Conservation (phyloP, 2,113 vertebrate species). For the Oceanodroma tethys region DNA sequence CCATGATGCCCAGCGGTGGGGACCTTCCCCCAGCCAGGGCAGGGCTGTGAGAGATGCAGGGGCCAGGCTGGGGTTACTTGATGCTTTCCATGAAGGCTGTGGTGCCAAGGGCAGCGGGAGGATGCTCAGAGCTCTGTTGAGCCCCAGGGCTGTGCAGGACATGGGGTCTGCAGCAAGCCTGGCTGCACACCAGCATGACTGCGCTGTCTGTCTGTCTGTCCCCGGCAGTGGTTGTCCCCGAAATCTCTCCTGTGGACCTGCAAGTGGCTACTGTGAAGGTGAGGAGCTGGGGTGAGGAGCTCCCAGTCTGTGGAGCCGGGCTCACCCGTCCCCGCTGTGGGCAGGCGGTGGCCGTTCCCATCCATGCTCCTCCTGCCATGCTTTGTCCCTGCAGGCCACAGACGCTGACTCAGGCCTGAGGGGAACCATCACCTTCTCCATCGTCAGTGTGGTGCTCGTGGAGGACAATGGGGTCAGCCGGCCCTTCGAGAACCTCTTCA, state of each 20-base stretch:
- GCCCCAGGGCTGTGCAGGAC: background rate
- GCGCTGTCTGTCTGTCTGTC: background rate
- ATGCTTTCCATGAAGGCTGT: background rate
- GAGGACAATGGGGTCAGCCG: background rate
- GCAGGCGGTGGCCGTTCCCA: background rate
- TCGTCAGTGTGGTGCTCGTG: slow-evolving; percentile 69
- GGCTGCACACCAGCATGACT: background rate
- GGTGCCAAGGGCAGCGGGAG: accelerated
- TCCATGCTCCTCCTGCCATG: accelerated
- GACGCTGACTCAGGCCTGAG: slow-evolving; percentile 79
- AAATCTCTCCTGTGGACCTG: slow-evolving; percentile 58
- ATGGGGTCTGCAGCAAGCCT: background rate
- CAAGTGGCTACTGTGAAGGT: slow-evolving; percentile 78
- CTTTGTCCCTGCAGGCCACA: slow-evolving; percentile 73
- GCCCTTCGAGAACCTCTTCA: slow-evolving; percentile 61
- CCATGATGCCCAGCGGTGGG: background rate
- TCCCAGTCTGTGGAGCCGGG: accelerated
- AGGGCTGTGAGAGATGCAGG: background rate
- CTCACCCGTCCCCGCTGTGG: accelerated
- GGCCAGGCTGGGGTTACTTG: background rate
- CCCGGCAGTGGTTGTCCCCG: slow-evolving; percentile 76
- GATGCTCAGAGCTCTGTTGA: background rate
- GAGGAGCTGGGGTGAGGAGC: background rate
- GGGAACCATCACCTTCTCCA: slow-evolving; percentile 73
- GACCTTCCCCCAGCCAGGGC: background rate